A percentile compares a stretch with the other conserved stretches of the same genome.
Conservation (phyloP, 2,888 invertebrate genomes). For the Masnerella sp. region DNA sequence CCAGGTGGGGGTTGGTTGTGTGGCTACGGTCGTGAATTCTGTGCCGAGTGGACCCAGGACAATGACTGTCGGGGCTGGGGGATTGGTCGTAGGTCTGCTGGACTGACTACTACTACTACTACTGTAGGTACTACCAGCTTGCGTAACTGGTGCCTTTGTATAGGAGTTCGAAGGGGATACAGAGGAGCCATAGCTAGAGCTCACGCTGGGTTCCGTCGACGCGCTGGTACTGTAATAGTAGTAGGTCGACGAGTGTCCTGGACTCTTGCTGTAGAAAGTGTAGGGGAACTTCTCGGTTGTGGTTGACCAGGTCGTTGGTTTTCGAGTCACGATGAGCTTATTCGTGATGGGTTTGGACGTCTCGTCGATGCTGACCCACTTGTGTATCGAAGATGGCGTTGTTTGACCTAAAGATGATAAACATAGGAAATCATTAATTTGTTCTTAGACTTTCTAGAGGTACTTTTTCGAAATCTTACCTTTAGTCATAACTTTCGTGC, state of each 20-base stretch:
- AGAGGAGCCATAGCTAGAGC: constrained; percentile 44
- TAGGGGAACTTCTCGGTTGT: constrained; percentile 69
- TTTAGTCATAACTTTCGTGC: constrained; percentile 63
- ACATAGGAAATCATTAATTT: background rate
- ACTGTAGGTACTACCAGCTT: constrained; percentile 61
- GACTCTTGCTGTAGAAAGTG: constrained; percentile 68
- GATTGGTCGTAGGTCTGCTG: constrained; percentile 74
- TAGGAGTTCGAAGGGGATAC: constrained; percentile 33
- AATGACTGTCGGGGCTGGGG: constrained; percentile 81
- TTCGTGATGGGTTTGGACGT: constrained; percentile 72
- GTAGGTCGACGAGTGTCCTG: constrained; percentile 68
- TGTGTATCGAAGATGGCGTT: constrained; percentile 67
- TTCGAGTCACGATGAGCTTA: constrained; percentile 62
- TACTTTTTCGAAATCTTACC: constrained; percentile 26
- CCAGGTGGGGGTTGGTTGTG: constrained; percentile 71
- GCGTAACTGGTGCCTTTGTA: constrained; percentile 57
- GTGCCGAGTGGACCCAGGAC: constrained; percentile 79
- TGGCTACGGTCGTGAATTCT: constrained; percentile 71
- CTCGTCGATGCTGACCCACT: constrained; percentile 73
- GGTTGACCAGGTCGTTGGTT: constrained; percentile 59
- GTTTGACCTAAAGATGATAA: too few species aligned
- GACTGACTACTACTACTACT: constrained; percentile 63
- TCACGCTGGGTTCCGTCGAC: constrained; percentile 59
- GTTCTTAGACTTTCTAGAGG: background rate
- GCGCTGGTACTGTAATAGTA: constrained; percentile 71